Percentiles rank a stretch among this genome's conserved stretches.
These are phyloP conservation scores for Poeciliopsis gracilis DNA, from an alignment of 2,797 vertebrate genomes.

Conservation along the genomic window DNA sequence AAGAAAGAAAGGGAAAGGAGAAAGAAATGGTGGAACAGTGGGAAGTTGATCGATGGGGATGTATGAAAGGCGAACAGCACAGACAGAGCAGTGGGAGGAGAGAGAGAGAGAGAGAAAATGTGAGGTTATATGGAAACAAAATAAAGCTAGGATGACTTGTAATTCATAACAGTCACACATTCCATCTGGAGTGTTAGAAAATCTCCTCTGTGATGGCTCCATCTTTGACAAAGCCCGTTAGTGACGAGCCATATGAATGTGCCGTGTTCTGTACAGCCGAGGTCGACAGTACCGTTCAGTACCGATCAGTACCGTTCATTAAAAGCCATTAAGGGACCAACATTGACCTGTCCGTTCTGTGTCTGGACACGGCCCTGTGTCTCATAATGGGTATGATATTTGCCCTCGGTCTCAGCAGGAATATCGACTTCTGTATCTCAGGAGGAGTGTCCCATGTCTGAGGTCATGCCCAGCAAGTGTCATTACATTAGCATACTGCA, in stretches of 20 bases:
- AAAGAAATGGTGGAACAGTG: slow-evolving; percentile 7
- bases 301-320: slow-evolving; percentile 64
- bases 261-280: slow-evolving; percentile 1
- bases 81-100: neutral
- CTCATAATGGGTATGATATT: slow-evolving; percentile 76
- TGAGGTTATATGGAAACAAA: slow-evolving; percentile 10
- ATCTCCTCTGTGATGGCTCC: slow-evolving; percentile 52
- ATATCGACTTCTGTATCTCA: slow-evolving; percentile 61
- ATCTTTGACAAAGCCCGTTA: slow-evolving; percentile 59
- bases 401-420: slow-evolving; percentile 51
- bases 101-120: slow-evolving; percentile 15
- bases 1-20: neutral
- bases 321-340: slow-evolving; percentile 53
- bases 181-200: slow-evolving; percentile 53
- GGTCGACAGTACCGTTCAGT: slow-evolving; percentile 53
- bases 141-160: slow-evolving; percentile 35
- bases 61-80: slow-evolving; percentile 16
- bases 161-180: slow-evolving; percentile 57
- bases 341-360: slow-evolving; percentile 53
- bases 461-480: slow-evolving; percentile 54
- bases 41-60: slow-evolving; percentile 29
- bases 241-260: slow-evolving; percentile 39
- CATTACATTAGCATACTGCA: slow-evolving; percentile 31
- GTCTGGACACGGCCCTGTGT: slow-evolving; percentile 54
- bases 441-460: slow-evolving; percentile 44